Base-by-base conservation (phyloP, 2,888 invertebrate genomes). In the Erebia aethiops region DNA sequence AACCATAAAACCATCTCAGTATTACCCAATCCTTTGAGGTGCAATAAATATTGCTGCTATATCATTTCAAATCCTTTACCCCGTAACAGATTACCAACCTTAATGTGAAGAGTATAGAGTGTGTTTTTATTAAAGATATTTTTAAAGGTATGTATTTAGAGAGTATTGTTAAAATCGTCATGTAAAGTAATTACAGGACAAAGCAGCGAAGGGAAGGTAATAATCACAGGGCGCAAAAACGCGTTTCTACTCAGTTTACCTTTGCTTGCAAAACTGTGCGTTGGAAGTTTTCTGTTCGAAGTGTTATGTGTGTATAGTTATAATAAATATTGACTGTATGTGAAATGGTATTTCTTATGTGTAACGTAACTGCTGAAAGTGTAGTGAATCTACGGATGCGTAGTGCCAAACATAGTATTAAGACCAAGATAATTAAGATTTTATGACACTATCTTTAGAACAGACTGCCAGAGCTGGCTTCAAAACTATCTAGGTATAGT, bases 21-120 rank as follows among this genome's bases (percentile, higher is more conserved):
- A 84, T 87, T 87, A 84, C 84, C 78, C 87, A 92, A 91, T 91
- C 92, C 92, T 92, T 92, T 92, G 83, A 90, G 87, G 89, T 89
- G 87, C 78, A 87, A 90, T 91, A 91, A 90, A 91, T 89, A 85
- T 84, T 80, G 78, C 85, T 85, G 85, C 86, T 86, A 85, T 82
- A 77, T 58, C 78, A 76, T 74, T 71, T 76, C 74, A 67, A 60
- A 74, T 66, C 41, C 7, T 51, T 11, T 1, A 9, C 26, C 56
- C 26, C 52, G 18, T 41, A 60, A 58, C 9, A n/a, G 9, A 83
- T 74, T 76, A 74, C 78, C 66, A 71, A 80, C 83, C 77, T 63
- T 84, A 80, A 72, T 1, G 0, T 3, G 10, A 67, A 9, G 1
- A 0, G 1, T 67, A 76, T 80, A 73, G 77, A 77, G 77, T 77